Conservation (phyloP, 2,797 vertebrate genomes). For the Sternarchorhynchus goeldii region DNA sequence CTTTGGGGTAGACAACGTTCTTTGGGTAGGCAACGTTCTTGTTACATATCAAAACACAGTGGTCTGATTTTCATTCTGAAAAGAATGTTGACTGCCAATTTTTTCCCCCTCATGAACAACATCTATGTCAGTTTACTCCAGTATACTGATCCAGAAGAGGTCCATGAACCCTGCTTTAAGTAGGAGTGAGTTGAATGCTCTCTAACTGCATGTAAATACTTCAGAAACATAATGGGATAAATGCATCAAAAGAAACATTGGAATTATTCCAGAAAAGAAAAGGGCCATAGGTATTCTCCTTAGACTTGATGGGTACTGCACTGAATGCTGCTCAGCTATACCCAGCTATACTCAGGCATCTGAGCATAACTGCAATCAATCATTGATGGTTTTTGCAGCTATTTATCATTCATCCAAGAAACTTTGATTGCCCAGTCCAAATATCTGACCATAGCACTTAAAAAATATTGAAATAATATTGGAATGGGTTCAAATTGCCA, state of each 20-base stretch:
- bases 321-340: constrained; percentile 17
- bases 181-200: constrained; percentile 29
- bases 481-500: constrained; percentile 41
- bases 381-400: constrained; percentile 32
- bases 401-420: constrained; percentile 34
- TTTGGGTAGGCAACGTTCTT: constrained; percentile 12
- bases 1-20: not conserved
- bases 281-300: not conserved
- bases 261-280: constrained; percentile 5
- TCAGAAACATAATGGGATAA: constrained; percentile 28
- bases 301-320: constrained; percentile 48
- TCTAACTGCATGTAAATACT: constrained; percentile 52
- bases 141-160: constrained; percentile 33
- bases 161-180: constrained; percentile 43
- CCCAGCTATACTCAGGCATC: constrained; percentile 1
- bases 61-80: constrained; percentile 15
- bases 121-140: not conserved
- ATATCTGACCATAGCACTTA: constrained; percentile 32
- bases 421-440: constrained; percentile 28
- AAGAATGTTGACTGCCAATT: constrained; percentile 16
- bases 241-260: constrained; percentile 33
- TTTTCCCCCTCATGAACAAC: constrained; percentile 20
- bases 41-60: not conserved
- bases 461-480: constrained; percentile 26
- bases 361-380: not conserved